Conservation (phyloP, 2,113 vertebrate species). For the Romanogobio albipinnatus region DNA sequence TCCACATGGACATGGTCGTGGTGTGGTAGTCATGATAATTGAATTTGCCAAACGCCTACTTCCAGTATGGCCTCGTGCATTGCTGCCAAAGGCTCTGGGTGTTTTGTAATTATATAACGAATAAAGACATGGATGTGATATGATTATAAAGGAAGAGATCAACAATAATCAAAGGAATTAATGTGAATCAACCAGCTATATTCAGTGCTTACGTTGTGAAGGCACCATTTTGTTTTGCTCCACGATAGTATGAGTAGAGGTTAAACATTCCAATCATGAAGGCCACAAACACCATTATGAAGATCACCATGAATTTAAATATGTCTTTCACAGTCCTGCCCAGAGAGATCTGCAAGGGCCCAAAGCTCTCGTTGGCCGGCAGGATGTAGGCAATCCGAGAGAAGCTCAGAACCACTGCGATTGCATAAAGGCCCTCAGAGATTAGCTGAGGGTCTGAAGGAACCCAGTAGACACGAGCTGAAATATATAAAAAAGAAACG, state of each 20-base stretch:
- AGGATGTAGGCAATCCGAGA: slow-evolving; percentile 95
- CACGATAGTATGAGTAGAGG: slow-evolving; percentile 93
- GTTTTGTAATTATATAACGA: slow-evolving; percentile 20
- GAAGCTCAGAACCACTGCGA: slow-evolving; percentile 96
- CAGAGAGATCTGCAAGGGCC: slow-evolving; percentile 94
- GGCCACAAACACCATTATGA: slow-evolving; percentile 96
- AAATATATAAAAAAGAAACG: slow-evolving; percentile 50
- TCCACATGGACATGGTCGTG: slow-evolving; percentile 34
- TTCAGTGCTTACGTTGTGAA: slow-evolving; percentile 90
- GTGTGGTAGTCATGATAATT: slow-evolving; percentile 27
- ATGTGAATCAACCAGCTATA: not conserved
- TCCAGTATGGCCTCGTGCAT: slow-evolving; percentile 37
- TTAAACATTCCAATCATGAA: slow-evolving; percentile 99
- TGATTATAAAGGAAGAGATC: slow-evolving; percentile 3
- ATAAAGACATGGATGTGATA: not conserved
- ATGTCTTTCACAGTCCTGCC: slow-evolving; percentile 96
- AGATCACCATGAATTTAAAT: slow-evolving; percentile 98
- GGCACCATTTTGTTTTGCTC: slow-evolving; percentile 91
- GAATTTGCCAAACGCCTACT: slow-evolving; percentile 55
- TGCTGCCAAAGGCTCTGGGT: slow-evolving; percentile 34
- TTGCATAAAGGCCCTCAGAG: slow-evolving; percentile 94
- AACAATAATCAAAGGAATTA: slow-evolving; percentile 25
- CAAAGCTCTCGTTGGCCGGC: slow-evolving; percentile 95
- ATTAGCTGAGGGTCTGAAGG: slow-evolving; percentile 95
- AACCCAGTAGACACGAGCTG: slow-evolving; percentile 91